A percentile compares a stretch with the other conserved stretches of the same genome.
Conservation (phyloP, 1,140 invertebrate genomes). For the Semibalanus balanoides region DNA sequence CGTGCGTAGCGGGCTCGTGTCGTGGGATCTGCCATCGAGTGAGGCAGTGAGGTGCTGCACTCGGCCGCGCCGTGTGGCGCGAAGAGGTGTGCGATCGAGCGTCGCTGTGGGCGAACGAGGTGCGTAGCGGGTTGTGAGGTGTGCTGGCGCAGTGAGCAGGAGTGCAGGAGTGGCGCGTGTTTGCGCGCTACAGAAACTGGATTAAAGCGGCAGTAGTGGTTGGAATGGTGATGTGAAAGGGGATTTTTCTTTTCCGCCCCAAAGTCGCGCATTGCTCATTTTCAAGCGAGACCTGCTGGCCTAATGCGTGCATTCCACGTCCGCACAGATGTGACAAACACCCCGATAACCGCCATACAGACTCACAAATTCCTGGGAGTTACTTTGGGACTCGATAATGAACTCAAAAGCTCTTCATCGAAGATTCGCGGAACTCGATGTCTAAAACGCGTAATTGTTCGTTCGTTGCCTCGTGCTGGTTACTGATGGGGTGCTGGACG, state of each 20-base stretch:
- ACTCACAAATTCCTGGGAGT: neutral
- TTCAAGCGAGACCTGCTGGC: neutral
- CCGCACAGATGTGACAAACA: neutral
- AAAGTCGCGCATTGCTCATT: neutral
- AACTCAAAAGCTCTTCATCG: neutral
- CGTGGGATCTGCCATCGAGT: too few species aligned
- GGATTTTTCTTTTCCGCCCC: neutral
- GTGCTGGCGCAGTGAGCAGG: too few species aligned
- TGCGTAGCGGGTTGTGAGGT: too few species aligned
- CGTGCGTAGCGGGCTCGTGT: too few species aligned
- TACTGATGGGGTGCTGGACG: neutral
- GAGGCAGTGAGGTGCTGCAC: too few species aligned
- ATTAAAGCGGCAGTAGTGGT: neutral
- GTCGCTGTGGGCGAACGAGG: too few species aligned
- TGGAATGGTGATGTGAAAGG: neutral
- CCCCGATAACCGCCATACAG: neutral
- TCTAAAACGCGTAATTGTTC: neutral
- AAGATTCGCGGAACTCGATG: neutral
- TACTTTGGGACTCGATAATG: neutral
- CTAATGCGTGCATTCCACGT: neutral
- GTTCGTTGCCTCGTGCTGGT: neutral
- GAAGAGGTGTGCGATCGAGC: too few species aligned
- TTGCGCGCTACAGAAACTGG: neutral
- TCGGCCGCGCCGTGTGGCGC: too few species aligned
- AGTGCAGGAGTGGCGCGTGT: too few species aligned